Evolutionary conservation across 2,888 invertebrate species (phyloP).

Genomic region (Pemphredon lugubris): DNA sequence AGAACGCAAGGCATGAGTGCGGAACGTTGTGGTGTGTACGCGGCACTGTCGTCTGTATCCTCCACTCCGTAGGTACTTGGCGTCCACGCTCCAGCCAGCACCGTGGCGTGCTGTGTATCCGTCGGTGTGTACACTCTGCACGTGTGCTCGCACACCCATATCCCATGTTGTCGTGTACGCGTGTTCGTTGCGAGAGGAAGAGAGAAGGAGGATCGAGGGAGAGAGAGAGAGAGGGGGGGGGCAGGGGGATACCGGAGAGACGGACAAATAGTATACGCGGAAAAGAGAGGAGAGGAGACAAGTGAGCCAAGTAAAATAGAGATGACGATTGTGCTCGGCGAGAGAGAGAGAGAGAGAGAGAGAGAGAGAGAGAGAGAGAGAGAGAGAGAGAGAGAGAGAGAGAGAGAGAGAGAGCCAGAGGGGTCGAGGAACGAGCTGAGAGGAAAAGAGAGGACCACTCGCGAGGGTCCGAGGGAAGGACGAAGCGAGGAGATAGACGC

Average conservation of each 20-base stretch:
- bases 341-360: slow-evolving; percentile 34
- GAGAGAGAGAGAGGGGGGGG: slow-evolving; percentile 36
- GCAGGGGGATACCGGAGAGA: slow-evolving; percentile 41
- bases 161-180: slow-evolving; percentile 45
- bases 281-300: slow-evolving; percentile 47
- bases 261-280: slow-evolving; percentile 41
- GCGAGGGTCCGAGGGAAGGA: slow-evolving; percentile 12
- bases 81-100: slow-evolving; percentile 67
- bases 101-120: slow-evolving; percentile 36
- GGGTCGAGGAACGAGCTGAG: slow-evolving; percentile 31
- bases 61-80: slow-evolving; percentile 69
- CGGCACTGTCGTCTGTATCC: slow-evolving; percentile 75
- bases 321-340: too few relatives aligned
- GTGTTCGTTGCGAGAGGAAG: slow-evolving; percentile 24
- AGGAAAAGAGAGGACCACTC: slow-evolving; percentile 12
- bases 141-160: slow-evolving; percentile 32
- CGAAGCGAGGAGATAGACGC: slow-evolving; percentile 23
- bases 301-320: too few relatives aligned
- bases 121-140: slow-evolving; percentile 45
- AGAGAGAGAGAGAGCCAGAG: slow-evolving; percentile 11
- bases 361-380: slow-evolving; percentile 14
- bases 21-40: slow-evolving; percentile 75
- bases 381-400: slow-evolving; percentile 15
- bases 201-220: slow-evolving; percentile 27
- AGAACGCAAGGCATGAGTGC: slow-evolving; percentile 69